Conservation (phyloP, 1,140 invertebrate genomes). For the Acromyrmex echinatior region DNA sequence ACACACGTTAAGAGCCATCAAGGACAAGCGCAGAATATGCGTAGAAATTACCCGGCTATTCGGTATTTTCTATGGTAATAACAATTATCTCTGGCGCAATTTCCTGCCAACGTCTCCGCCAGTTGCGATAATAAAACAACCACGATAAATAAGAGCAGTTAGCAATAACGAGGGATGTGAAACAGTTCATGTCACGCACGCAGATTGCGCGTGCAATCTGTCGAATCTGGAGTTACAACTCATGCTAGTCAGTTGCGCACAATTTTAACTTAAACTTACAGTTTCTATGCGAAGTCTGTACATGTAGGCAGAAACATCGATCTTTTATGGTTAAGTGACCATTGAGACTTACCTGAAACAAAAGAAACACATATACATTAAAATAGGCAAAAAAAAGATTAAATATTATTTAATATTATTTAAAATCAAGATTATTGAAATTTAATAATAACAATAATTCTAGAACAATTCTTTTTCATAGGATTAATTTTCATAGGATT, state of each 20-base stretch:
- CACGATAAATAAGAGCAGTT: conserved; percentile 37
- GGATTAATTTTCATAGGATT: too few relatives aligned
- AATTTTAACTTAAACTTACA: conserved; percentile 36
- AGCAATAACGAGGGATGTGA: conserved; percentile 7
- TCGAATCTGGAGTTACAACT: conserved; percentile 12
- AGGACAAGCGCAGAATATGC: conserved; percentile 3
- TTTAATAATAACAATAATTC: conserved; percentile 4
- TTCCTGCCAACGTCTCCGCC: conserved; percentile 36
- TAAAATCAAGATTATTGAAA: not conserved
- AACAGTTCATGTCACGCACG: not conserved
- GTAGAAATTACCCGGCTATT: conserved; percentile 54
- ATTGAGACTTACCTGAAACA: conserved; percentile 67
- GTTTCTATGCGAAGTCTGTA: not conserved
- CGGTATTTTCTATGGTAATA: conserved; percentile 48
- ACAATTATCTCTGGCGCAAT: conserved; percentile 45
- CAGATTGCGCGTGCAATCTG: not conserved
- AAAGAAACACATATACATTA: conserved; percentile 57
- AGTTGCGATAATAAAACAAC: conserved; percentile 28
- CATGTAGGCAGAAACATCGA: not conserved
- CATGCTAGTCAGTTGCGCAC: conserved; percentile 9
- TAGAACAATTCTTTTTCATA: not conserved
- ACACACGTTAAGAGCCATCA: not conserved
- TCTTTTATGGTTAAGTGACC: not conserved
- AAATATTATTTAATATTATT: not conserved
- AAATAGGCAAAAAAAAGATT: conserved; percentile 32